Conservation (phyloP, 2,888 invertebrate genomes). For the Ariolimax columbianus region DNA sequence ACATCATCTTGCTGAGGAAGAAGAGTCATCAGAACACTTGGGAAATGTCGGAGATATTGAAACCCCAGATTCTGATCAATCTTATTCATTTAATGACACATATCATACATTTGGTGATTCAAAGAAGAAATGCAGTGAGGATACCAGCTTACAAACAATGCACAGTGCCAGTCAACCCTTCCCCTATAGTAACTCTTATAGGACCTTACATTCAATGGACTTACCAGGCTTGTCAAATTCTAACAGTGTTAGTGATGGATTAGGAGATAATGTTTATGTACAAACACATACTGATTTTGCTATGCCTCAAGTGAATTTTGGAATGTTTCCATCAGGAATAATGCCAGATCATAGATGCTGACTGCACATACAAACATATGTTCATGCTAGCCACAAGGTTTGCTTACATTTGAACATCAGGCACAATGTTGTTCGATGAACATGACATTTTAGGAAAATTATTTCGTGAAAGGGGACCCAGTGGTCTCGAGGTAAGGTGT, state of each 20-base stretch:
- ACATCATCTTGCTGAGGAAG: neutral
- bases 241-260: neutral
- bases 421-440: too few species aligned
- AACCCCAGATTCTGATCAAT: neutral
- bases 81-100: constrained; percentile 24
- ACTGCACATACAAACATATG: neutral
- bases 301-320: constrained; percentile 40
- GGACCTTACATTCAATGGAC: constrained; percentile 39
- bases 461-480: too few species aligned
- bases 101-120: constrained; percentile 24
- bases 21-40: neutral
- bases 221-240: constrained; percentile 5
- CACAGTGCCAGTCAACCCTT: constrained; percentile 14
- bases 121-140: constrained; percentile 7
- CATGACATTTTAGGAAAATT: too few species aligned
- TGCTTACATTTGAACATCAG: neutral
- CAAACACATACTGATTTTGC: constrained; percentile 25
- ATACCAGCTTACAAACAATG: neutral
- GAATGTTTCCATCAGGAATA: constrained; percentile 34
- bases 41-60: neutral
- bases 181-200: constrained; percentile 37
- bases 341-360: constrained; percentile 36
- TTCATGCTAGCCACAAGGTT: neutral
- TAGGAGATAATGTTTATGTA: constrained; percentile 23
- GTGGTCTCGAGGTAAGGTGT: too few species aligned